Base-by-base conservation (phyloP, 2,797 vertebrate species). In the Taenioides sp. region DNA sequence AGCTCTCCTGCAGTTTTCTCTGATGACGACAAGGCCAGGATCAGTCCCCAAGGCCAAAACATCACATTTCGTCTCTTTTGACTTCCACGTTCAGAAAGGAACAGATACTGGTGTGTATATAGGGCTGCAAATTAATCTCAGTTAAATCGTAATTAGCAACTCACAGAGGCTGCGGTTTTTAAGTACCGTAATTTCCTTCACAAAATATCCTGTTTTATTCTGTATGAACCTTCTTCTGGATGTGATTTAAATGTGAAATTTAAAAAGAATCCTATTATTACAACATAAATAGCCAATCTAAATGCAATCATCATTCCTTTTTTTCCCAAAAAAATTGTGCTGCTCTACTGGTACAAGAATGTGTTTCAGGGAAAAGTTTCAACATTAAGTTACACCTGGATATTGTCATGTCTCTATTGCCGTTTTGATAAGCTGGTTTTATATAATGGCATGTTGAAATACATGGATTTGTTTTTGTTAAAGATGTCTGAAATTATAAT, bases 1-100 rank as follows among this genome's bases (percentile, higher is more conserved):
- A 88, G 2, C 78, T 55, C 14, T 93, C 90, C 62, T 90, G 87
- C 37, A 94, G 88, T 69, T 87, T 91, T 86, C 88, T 93, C 94
- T 94, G 34, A 73, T 61, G 31, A 54, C 3, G 11, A 76, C 34
- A 67, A 69, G 68, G 80, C 72, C 64, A 72, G 37, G 49, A 72
- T 84, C 27, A 61, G 5, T 70, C 67, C 73, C 52, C 69, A 5
- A 6, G 54, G 78, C 52, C 4, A 63, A 54, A 6, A 12, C 2
- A 69, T 55, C 37, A 1, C 22, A 62, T 69, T 74, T 60, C 34
- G 55, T n/a, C 61, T 28, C 1, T 0, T 49, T 71, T 68, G 60
- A 66, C 65, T 80, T 82, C 80, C 37, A 74, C 37, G 28, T 71
- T 67, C 69, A 64, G 72, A 47, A 67, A 79, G n/a, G 43, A 23